Conservation (phyloP, 2,113 vertebrate species). For the Lophius piscatorius region DNA sequence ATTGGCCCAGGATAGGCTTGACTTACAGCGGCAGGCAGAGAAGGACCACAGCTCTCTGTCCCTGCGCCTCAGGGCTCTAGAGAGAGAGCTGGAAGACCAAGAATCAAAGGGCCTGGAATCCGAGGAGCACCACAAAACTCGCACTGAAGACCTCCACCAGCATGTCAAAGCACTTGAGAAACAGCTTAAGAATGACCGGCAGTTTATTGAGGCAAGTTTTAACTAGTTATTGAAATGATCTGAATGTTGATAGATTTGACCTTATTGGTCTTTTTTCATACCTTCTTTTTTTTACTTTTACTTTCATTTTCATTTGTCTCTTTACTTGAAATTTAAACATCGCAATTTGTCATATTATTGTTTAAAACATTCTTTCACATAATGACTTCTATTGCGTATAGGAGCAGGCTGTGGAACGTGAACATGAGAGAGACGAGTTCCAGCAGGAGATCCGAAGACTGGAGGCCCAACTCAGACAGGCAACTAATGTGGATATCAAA, state of each 20-base stretch:
- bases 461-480: constrained; percentile 85
- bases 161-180: constrained; percentile 90
- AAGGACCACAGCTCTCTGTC: constrained; percentile 85
- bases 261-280: background rate
- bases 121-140: constrained; percentile 77
- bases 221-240: background rate
- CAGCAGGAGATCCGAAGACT: constrained; percentile 93
- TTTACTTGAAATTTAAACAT: background rate
- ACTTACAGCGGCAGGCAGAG: constrained; percentile 89
- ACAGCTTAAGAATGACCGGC: constrained; percentile 89
- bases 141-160: constrained; percentile 85
- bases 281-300: background rate
- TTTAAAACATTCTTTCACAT: background rate
- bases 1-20: constrained; percentile 85
- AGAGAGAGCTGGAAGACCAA: constrained; percentile 91
- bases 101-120: constrained; percentile 79
- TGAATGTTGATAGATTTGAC: background rate
- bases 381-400: constrained; percentile 50
- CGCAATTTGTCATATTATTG: background rate
- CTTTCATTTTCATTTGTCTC: background rate
- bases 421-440: constrained; percentile 96
- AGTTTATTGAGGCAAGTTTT: constrained; percentile 92
- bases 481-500: constrained; percentile 65
- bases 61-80: constrained; percentile 83
- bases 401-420: constrained; percentile 94